Base-by-base conservation (phyloP, 2,797 vertebrate species). In the Luscinia luscinia region DNA sequence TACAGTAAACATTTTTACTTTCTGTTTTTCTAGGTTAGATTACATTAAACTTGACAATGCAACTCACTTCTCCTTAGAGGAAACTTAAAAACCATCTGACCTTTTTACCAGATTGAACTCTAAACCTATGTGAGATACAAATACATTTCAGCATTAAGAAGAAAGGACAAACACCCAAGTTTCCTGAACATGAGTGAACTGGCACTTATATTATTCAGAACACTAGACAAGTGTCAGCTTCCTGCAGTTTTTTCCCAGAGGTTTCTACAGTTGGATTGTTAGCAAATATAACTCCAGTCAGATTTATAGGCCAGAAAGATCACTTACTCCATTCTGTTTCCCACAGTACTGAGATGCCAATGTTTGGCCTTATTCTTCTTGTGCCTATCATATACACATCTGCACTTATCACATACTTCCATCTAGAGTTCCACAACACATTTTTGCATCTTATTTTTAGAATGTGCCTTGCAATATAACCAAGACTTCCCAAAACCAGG, bases 161-260 rank as follows among this genome's bases (percentile, higher is more conserved):
- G 48, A 43, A 64, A 57, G 45, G 21, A 49, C 21, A 62, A 84
- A 41, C 4, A 18, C 13, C 2, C 34, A 62, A 43, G 19, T 49
- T 83, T 72, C 43, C 77, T 84, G 69, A 91, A 32, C 20, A 28
- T 10, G 32, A 86, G 40, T 78, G 81, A 72, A 36, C 54, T 55
- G 84, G 62, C 58, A 77, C 59, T 67, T 46, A 15, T 9, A 6
- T 62, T 76, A 43, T 52, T 84, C 49, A 63, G 41, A 59, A 57
- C 26, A 41, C 14, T 3, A 87, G 19, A 74, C 0, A 6, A 92
- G 52, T 32, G 27, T 70, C 64, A 88, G 75, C 68, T 82, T 90
- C 93, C 86, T 46, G 63, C 55, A 95, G 32, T 10, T 79, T 88
- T 63, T 90, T 55, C 77, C 81, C 77, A 26, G 19, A 89, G 75